These are phyloP conservation scores for Augochlora pura DNA, from an alignment of 1,140 invertebrate genomes.

Conservation along the genomic window DNA sequence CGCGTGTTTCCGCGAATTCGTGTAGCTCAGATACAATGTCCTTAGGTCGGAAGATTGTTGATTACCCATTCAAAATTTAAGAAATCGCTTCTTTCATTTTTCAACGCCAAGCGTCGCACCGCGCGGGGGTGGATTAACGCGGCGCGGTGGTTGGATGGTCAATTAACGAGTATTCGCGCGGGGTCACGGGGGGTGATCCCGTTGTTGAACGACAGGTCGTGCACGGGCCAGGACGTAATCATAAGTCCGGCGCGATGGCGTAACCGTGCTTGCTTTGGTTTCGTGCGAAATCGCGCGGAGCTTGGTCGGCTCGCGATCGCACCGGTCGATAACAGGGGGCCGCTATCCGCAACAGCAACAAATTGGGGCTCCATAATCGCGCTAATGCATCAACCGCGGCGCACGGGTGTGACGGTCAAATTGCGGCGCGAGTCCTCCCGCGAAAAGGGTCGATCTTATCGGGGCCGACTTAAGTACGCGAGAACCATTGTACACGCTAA, in stretches of 20 bases:
- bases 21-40: too few species aligned
- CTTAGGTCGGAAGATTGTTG: too few species aligned
- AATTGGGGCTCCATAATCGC: constrained; percentile 71
- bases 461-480: constrained; percentile 41
- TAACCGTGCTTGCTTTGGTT: constrained; percentile 28
- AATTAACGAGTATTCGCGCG: too few species aligned
- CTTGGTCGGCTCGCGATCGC: constrained; percentile 46
- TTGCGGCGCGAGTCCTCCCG: constrained; percentile 64
- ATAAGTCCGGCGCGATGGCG: constrained; percentile 17
- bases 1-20: too few species aligned
- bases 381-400: constrained; percentile 65
- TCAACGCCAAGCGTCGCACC: too few species aligned
- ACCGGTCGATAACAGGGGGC: constrained; percentile 44
- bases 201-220: constrained; percentile 47
- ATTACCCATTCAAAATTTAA: too few species aligned
- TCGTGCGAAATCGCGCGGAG: constrained; percentile 47
- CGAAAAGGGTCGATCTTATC: constrained; percentile 54
- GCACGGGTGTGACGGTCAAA: constrained; percentile 67
- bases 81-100: too few species aligned
- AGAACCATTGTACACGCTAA: constrained; percentile 44
- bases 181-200: background rate
- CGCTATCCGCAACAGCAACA: constrained; percentile 62
- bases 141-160: too few species aligned
- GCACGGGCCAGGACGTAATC: constrained; percentile 31
- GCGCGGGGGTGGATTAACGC: too few species aligned